Conservation (phyloP, 1,140 invertebrate species). For the Globodera ellingtonae region DNA sequence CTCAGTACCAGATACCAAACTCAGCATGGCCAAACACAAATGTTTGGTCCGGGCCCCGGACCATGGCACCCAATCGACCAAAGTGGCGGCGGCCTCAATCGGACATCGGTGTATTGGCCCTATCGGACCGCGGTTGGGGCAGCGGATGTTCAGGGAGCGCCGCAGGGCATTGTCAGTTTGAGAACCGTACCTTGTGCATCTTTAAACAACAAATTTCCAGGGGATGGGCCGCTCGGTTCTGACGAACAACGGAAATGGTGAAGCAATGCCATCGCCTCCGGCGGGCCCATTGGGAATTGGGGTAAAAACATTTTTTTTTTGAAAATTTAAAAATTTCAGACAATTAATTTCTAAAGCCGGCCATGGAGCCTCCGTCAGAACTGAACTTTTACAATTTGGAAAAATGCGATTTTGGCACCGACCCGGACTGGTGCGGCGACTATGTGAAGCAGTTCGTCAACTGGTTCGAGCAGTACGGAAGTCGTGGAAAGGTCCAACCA, state of each 20-base stretch:
- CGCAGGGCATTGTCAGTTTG: neutral
- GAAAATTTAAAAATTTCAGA: neutral
- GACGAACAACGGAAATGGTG: neutral
- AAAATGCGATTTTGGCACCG: constrained; percentile 30
- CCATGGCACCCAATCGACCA: neutral
- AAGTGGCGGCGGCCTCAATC: neutral
- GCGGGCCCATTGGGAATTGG: neutral
- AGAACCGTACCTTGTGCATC: neutral
- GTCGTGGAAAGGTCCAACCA: neutral
- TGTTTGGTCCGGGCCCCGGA: too few relatives aligned
- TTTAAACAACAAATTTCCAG: too few relatives aligned
- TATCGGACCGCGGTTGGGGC: constrained; percentile 15
- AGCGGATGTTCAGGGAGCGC: neutral
- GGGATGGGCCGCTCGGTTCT: too few relatives aligned
- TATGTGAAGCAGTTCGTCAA: constrained; percentile 32
- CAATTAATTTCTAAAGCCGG: neutral
- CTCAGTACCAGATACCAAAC: neutral
- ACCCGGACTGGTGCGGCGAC: constrained; percentile 27
- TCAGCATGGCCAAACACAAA: neutral
- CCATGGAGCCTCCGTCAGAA: neutral
- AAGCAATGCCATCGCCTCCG: neutral
- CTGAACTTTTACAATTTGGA: constrained; percentile 1
- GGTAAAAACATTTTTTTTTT: neutral
- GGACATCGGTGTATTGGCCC: constrained; percentile 25
- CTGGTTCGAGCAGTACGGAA: constrained; percentile 23